phyloP scores from a whole-genome alignment of 2,113 vertebrate species.

The Oreotrochilus melanogaster region DNA sequence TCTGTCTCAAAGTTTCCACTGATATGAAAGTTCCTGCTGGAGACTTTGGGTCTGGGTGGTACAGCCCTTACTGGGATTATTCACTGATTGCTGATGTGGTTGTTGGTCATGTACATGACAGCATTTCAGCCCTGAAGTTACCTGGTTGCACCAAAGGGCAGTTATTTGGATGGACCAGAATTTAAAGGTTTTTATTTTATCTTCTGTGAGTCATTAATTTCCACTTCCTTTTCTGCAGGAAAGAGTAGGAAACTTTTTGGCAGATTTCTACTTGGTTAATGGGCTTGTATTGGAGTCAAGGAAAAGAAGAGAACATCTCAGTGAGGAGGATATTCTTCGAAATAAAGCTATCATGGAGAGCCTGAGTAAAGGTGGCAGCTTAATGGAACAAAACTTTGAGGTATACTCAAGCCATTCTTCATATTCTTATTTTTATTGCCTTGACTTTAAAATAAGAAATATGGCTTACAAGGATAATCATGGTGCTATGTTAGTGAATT shows the following conservation, averaged over 20 bases:
- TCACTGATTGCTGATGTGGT: rapidly evolving
- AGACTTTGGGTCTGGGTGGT: background rate
- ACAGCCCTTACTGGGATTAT: background rate
- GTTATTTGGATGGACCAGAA: background rate
- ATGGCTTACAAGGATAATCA: background rate
- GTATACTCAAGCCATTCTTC: constrained; percentile 62
- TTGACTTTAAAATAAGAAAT: background rate
- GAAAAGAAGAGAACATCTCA: constrained; percentile 96
- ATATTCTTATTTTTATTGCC: background rate
- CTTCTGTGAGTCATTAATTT: background rate
- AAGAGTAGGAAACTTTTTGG: constrained; percentile 96
- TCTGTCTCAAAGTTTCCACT: background rate
- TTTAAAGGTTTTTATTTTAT: background rate
- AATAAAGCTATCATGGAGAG: constrained; percentile 99
- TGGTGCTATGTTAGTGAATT: background rate
- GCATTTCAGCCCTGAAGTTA: rapidly evolving
- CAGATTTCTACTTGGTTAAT: constrained; percentile 96
- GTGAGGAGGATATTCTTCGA: constrained; percentile 96
- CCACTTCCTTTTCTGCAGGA: constrained; percentile 80
- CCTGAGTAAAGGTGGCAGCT: constrained; percentile 95
- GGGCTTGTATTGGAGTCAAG: constrained; percentile 96
- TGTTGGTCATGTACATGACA: background rate
- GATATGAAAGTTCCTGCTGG: background rate
- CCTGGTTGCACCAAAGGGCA: background rate
- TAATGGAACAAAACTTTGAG: constrained; percentile 97